These are phyloP conservation scores for Battus philenor DNA, from an alignment of 1,140 invertebrate species.

Conservation along the genomic window DNA sequence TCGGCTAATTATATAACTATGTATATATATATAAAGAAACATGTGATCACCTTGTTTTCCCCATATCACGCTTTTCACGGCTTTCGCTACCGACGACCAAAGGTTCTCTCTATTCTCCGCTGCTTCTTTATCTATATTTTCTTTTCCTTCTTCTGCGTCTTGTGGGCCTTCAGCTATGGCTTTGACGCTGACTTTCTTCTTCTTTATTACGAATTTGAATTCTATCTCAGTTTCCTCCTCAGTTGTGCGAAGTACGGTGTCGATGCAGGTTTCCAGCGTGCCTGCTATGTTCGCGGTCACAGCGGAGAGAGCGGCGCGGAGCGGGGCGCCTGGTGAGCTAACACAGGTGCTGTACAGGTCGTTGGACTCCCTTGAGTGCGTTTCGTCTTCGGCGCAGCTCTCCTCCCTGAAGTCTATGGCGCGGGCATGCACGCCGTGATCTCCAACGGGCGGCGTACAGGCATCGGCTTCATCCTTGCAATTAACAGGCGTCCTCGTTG, in stretches of 20 bases:
- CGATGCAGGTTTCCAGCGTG: conserved; percentile 61
- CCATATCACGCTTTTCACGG: conserved; percentile 66
- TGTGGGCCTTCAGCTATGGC: conserved; percentile 38
- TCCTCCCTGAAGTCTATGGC: conserved; percentile 71
- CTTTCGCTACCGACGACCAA: conserved; percentile 58
- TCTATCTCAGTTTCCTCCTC: conserved; percentile 72
- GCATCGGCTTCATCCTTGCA: conserved; percentile 32
- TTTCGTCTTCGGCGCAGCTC: conserved; percentile 42
- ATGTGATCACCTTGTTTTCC: no score
- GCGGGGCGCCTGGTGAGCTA: conserved; percentile 32
- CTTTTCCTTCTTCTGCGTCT: conserved; percentile 28
- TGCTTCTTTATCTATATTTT: conserved; percentile 33
- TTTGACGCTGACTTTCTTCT: conserved; percentile 60
- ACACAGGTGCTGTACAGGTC: conserved; percentile 58
- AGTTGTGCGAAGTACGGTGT: conserved; percentile 42
- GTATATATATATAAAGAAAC: no score
- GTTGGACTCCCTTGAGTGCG: conserved; percentile 44
- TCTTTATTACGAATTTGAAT: conserved; percentile 70
- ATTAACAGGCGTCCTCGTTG: conserved; percentile 42
- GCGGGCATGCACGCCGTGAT: conserved; percentile 57
- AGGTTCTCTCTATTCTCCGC: conserved; percentile 58
- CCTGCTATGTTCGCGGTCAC: conserved; percentile 61
- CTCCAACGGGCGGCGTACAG: conserved; percentile 46
- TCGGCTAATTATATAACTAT: no score
- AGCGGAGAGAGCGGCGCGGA: conserved; percentile 48